phyloP scores from a whole-genome alignment of 2,888 invertebrate species.

The Proisotoma minuta region DNA sequence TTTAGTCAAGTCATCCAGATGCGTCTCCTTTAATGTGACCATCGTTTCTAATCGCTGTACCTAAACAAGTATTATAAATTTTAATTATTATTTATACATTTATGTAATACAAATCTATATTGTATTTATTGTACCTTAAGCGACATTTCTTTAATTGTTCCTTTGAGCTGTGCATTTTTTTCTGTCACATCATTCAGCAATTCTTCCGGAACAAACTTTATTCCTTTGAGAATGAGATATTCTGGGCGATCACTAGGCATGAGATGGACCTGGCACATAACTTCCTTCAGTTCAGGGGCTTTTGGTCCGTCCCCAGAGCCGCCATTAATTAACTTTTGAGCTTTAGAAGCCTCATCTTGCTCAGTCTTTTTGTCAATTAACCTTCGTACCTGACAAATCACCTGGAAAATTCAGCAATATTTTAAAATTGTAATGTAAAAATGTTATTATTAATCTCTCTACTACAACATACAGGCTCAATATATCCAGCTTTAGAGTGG shows the following conservation, averaged over 20 bases:
- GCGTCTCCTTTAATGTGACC: conserved; percentile 32
- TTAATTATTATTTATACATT: too few relatives aligned
- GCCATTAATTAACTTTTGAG: neutral
- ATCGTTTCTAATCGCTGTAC: conserved; percentile 33
- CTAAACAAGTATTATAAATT: conserved; percentile 11
- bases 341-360: conserved; percentile 12
- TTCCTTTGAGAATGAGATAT: conserved; percentile 31
- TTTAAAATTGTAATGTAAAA: neutral
- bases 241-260: conserved; percentile 29
- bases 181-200: conserved; percentile 22
- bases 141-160: conserved; percentile 30
- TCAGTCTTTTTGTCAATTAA: conserved; percentile 20
- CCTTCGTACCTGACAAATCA: conserved; percentile 16
- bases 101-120: neutral
- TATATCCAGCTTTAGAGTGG: conserved; percentile 23
- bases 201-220: conserved; percentile 21
- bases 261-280: conserved; percentile 17
- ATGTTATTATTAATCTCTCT: neutral
- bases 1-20: conserved; percentile 31
- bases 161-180: conserved; percentile 19
- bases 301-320: conserved; percentile 11
- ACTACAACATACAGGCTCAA: conserved; percentile 34
- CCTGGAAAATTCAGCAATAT: neutral
- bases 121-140: conserved; percentile 21
- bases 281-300: conserved; percentile 8